Evolutionary conservation across 1,140 invertebrate genomes (phyloP), one percentile per base, ranked within the genome.

Genomic region (Trachelipus rathkii): DNA sequence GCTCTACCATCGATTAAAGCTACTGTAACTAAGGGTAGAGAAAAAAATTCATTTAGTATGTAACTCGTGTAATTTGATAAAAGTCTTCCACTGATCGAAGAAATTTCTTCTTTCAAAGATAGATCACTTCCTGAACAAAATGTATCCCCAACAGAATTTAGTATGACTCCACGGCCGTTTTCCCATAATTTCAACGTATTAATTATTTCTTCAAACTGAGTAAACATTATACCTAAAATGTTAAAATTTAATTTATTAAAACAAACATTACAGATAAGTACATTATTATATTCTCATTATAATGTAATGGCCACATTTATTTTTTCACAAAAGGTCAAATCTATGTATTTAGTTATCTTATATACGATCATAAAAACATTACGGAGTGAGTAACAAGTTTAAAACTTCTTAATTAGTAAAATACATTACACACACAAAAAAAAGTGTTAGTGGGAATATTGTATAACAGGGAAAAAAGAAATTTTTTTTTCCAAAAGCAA

Each of bases 101-200:
- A 84, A 60, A 19, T 85, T 71, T 83, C 73, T 79, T 82, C 83
- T 0, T 88, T 87, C 60, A 87, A 86, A 10, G 87, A 84, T 13
- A 90, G 81, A 82, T 90, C 88, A 10, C 87, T 88, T 19, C 89
- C 89, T 4, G 89, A 89, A 82, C 89, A 89, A 82, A 90, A 90
- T 23, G 85, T 85, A 13, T 83, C 82, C 5, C 84, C 86, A 19
- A 82, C 79, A 0, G 88, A 88, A 73, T 84, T 83, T 6, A 90
- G 19, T 11, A 90, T 83, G 0, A 90, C 75, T 13, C 86, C 89
- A 85, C 88, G 89, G 9, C 89, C 89, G n/a, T 81, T 78, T 21
- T 82, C 76, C 87, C 87, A 88, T 8, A 82, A 75, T 81, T 88
- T 86, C 19, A 90, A 82, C 46, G 85, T 82, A 13, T 75, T 45